Percentiles rank a stretch among this genome's conserved stretches.
Conservation (phyloP, 53 echinoderm and acorn worm species). For the Stichopus horrens region DNA sequence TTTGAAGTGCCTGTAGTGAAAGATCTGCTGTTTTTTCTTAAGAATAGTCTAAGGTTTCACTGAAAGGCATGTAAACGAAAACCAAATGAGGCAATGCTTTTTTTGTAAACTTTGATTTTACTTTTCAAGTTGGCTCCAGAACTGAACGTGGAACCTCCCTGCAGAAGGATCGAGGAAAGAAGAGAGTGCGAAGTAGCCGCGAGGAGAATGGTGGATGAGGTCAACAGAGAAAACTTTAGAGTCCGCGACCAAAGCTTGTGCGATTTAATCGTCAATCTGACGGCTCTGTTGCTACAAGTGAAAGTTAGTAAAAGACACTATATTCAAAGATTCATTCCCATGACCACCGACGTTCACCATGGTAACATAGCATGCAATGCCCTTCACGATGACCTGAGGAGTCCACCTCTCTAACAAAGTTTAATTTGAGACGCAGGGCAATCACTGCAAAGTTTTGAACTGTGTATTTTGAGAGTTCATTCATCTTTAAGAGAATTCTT, state of each 20-base stretch:
- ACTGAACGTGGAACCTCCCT: constrained; percentile 81
- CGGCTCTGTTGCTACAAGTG: constrained; percentile 88
- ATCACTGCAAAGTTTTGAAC: no score
- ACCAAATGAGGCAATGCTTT: no score
- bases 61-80: no score
- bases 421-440: no score
- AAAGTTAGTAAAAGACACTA: constrained; percentile 57
- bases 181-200: constrained; percentile 79
- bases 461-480: no score
- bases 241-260: constrained; percentile 64
- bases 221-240: constrained; percentile 68
- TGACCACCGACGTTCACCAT: no score
- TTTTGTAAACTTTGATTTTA: no score
- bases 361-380: not conserved
- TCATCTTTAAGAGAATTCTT: no score
- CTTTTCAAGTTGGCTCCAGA: constrained; percentile 80
- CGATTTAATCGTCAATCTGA: constrained; percentile 78
- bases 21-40: no score
- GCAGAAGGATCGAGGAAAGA: constrained; percentile 70
- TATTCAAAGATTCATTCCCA: not conserved
- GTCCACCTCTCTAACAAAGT: no score
- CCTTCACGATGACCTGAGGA: not conserved
- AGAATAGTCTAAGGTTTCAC: no score
- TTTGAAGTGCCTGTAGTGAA: no score
- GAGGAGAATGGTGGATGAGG: constrained; percentile 83